These are phyloP conservation scores for Microcaecilia unicolor DNA, from an alignment of 2,797 vertebrate genomes.

Conservation along the genomic window DNA sequence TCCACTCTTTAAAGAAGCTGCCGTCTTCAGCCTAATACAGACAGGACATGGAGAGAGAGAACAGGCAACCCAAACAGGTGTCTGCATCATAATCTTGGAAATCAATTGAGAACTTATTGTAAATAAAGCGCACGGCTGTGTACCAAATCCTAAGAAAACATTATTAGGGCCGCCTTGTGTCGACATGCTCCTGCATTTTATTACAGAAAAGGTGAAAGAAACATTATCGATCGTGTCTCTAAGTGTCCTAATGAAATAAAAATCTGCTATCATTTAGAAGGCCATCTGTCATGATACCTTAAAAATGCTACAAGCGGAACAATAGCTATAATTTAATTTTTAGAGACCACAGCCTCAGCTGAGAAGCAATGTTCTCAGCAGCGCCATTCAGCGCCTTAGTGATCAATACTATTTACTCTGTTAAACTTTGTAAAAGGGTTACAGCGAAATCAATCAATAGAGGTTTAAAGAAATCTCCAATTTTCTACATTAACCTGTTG, in stretches of 20 bases:
- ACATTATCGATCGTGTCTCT: slow-evolving; percentile 41
- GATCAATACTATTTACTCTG: slow-evolving; percentile 25
- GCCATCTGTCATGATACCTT: slow-evolving; percentile 43
- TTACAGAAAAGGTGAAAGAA: slow-evolving; percentile 9
- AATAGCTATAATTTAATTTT: slow-evolving; percentile 40
- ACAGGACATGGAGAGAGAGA: too few relatives aligned
- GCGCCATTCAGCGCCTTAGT: slow-evolving; percentile 5
- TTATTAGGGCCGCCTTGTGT: not conserved
- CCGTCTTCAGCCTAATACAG: too few relatives aligned
- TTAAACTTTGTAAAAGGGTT: slow-evolving; percentile 27
- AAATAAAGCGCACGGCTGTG: slow-evolving; percentile 8
- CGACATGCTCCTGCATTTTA: not conserved
- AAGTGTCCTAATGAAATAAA: slow-evolving; percentile 56
- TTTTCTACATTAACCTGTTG: slow-evolving; percentile 5
- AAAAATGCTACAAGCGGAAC: slow-evolving; percentile 37
- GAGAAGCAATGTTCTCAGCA: not conserved
- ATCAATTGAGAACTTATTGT: slow-evolving; percentile 24
- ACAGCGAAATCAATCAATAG: slow-evolving; percentile 21
- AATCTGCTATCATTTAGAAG: slow-evolving; percentile 47
- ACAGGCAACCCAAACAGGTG: too few relatives aligned
- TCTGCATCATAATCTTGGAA: not conserved
- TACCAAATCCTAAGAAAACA: slow-evolving; percentile 12
- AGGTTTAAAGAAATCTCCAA: slow-evolving; percentile 27
- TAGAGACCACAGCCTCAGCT: slow-evolving; percentile 21
- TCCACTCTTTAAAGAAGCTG: too few relatives aligned